A percentile compares a stretch with the other conserved stretches of the same genome.
Conservation (phyloP, 1,140 invertebrate species). For the Lepidurus apus region DNA sequence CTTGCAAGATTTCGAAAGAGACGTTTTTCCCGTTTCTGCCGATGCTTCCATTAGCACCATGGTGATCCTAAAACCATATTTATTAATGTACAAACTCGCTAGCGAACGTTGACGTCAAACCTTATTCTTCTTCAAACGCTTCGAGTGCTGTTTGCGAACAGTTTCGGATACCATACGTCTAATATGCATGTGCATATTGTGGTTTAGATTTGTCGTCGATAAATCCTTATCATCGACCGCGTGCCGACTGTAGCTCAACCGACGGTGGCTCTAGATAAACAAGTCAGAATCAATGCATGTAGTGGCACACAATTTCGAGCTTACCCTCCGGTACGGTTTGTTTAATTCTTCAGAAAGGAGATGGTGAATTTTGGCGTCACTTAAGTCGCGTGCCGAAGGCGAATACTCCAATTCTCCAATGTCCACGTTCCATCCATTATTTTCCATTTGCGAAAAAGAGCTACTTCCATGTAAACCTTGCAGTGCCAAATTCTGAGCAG, state of each 20-base stretch:
- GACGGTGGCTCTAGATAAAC: conserved; percentile 47
- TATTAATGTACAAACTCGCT: neutral
- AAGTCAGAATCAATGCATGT: conserved; percentile 27
- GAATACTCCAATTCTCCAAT: conserved; percentile 89
- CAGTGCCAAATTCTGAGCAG: conserved; percentile 39
- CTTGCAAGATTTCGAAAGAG: conserved; percentile 32
- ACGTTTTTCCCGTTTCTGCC: conserved; percentile 29
- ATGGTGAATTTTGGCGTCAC: conserved; percentile 88
- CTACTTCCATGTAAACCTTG: conserved; percentile 22
- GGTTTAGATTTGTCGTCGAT: conserved; percentile 59
- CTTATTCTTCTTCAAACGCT: conserved; percentile 67
- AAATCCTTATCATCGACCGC: conserved; percentile 82
- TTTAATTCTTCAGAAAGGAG: conserved; percentile 82
- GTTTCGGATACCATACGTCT: conserved; percentile 74
- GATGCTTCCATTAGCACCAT: conserved; percentile 29
- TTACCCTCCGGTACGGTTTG: conserved; percentile 81
- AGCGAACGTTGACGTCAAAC: conserved; percentile 44
- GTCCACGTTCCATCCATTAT: conserved; percentile 80
- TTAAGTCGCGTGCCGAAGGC: conserved; percentile 82
- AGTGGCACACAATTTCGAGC: conserved; percentile 39
- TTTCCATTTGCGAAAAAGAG: conserved; percentile 50
- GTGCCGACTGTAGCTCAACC: conserved; percentile 82
- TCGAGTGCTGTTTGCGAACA: conserved; percentile 67
- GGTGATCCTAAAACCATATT: neutral
- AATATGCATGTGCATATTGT: conserved; percentile 86